These are phyloP conservation scores for Calcarius lapponicus DNA, from an alignment of 2,797 vertebrate species.

Conservation along the genomic window DNA sequence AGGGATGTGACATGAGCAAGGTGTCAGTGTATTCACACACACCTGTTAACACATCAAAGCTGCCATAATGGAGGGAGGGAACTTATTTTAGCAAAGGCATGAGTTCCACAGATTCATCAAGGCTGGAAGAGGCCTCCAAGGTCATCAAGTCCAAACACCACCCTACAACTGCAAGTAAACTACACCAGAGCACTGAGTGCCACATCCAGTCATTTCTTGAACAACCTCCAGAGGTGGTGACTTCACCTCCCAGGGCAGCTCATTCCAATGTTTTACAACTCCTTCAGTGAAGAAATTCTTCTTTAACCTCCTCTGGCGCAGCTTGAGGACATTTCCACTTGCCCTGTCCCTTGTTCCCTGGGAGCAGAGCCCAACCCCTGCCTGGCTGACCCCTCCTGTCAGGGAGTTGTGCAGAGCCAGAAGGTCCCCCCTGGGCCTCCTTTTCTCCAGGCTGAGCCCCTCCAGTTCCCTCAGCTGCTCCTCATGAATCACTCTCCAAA, in stretches of 20 bases:
- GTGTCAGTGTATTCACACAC: neutral
- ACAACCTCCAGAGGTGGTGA: neutral
- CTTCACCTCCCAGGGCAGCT: neutral
- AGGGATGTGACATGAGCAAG: neutral
- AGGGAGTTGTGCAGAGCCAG: neutral
- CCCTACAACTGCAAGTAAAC: neutral
- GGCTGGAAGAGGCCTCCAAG: neutral
- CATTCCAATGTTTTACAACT: neutral
- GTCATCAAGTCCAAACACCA: neutral
- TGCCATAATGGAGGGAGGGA: neutral
- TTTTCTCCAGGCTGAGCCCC: neutral
- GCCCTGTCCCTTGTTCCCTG: neutral
- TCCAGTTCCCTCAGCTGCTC: neutral
- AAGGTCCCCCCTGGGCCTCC: neutral
- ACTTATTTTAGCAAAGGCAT: neutral
- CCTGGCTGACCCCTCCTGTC: neutral
- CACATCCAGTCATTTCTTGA: neutral
- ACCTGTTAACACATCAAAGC: neutral
- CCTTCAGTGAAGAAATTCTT: neutral
- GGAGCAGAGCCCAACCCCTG: rapidly evolving
- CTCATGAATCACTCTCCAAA: neutral
- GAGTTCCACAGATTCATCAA: neutral
- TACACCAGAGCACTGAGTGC: neutral
- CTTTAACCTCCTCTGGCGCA: rapidly evolving
- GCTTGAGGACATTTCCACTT: rapidly evolving